Percentiles rank a stretch among this genome's conserved stretches.
Conservation (phyloP, 2,113 vertebrate species). For the Tachycineta bicolor region DNA sequence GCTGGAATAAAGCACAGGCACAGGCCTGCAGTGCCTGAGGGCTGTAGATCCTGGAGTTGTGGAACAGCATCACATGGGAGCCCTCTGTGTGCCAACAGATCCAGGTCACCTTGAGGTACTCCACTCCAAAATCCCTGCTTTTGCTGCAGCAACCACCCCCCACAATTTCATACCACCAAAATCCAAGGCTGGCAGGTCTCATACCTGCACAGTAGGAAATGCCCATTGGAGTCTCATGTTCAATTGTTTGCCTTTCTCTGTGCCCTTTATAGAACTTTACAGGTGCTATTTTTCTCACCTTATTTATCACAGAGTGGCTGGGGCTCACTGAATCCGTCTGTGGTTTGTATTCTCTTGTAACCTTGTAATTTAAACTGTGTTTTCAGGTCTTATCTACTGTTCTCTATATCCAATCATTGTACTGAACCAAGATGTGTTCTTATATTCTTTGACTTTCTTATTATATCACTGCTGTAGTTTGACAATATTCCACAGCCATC, state of each 20-base stretch:
- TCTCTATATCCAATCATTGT: background rate
- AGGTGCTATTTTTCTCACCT: background rate
- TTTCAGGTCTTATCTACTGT: background rate
- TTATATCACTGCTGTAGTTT: background rate
- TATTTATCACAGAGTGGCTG: background rate
- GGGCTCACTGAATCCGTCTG: background rate
- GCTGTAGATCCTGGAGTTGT: background rate
- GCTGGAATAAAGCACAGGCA: background rate
- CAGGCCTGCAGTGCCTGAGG: background rate
- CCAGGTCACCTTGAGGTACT: background rate
- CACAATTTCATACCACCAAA: background rate
- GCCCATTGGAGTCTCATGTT: background rate
- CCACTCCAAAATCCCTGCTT: background rate
- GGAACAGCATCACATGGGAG: background rate
- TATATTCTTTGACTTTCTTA: background rate
- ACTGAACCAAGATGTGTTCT: background rate
- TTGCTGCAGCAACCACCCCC: background rate
- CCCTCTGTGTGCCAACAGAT: background rate
- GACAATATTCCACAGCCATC: background rate
- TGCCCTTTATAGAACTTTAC: background rate
- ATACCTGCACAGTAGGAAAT: background rate
- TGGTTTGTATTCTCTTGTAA: background rate
- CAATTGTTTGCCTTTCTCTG: background rate
- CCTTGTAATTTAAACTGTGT: background rate
- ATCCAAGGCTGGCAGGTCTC: background rate